Percentiles rank a stretch among this genome's conserved stretches.
Evolutionary conservation across 1,140 invertebrate species (phyloP).

Genomic region (Wasmannia auropunctata): DNA sequence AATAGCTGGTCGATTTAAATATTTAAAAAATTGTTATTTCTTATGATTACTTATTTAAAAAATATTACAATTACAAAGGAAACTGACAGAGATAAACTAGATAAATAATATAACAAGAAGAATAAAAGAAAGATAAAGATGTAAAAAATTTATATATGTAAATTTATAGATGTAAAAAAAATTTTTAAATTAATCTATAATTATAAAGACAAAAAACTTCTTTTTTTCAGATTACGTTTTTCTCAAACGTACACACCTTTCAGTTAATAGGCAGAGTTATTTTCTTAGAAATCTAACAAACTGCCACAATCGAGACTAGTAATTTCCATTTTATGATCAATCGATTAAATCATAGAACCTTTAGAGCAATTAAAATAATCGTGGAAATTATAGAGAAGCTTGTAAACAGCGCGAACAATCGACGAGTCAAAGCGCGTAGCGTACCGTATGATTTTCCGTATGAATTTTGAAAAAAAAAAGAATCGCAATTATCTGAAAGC

Average conservation of each 20-base stretch:
- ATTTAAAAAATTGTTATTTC: background rate
- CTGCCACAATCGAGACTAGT: background rate
- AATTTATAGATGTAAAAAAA: background rate
- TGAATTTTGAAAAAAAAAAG: background rate
- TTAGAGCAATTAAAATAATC: background rate
- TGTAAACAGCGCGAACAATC: background rate
- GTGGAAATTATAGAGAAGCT: background rate
- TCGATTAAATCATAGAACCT: background rate
- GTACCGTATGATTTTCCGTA: background rate
- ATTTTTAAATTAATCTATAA: background rate
- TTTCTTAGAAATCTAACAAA: background rate
- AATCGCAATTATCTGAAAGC: background rate
- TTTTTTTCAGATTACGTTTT: background rate
- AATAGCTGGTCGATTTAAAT: background rate
- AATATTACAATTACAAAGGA: background rate
- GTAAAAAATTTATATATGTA: no score
- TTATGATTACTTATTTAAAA: background rate
- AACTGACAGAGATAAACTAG: background rate
- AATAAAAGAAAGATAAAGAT: background rate
- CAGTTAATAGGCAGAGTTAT: background rate
- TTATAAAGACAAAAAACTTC: background rate
- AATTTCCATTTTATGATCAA: background rate
- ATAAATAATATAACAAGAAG: background rate
- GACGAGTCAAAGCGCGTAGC: background rate
- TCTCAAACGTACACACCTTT: background rate